A percentile compares a stretch with the other conserved stretches of the same genome.
Evolutionary conservation across 2,797 vertebrate genomes (phyloP).

Genomic region (Rachycentron canadum): DNA sequence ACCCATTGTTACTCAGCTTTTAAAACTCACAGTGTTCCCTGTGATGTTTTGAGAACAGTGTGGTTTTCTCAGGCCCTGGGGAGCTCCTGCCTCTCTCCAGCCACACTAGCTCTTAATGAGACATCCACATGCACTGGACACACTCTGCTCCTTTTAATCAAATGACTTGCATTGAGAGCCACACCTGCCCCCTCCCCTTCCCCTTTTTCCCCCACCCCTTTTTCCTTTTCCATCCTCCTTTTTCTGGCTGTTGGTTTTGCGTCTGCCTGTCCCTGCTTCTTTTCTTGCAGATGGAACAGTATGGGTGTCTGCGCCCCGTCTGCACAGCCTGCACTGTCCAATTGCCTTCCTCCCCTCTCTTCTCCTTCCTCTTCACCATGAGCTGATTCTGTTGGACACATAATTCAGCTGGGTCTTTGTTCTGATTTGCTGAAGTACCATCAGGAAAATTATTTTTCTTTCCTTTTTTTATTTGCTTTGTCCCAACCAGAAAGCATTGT

Average conservation of each 20-base stretch:
- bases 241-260: constrained; percentile 34
- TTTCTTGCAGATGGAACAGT: constrained; percentile 22
- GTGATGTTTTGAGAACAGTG: constrained; percentile 85
- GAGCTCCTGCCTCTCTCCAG: constrained; percentile 78
- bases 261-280: constrained; percentile 39
- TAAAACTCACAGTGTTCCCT: constrained; percentile 79
- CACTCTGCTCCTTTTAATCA: constrained; percentile 81
- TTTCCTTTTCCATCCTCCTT: constrained; percentile 40
- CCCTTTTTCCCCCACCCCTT: constrained; percentile 14
- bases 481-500: background rate
- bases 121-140: constrained; percentile 82
- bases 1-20: constrained; percentile 61
- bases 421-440: constrained; percentile 11
- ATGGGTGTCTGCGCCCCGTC: constrained; percentile 18
- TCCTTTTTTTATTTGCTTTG: background rate
- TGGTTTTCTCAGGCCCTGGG: constrained; percentile 83
- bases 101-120: constrained; percentile 79
- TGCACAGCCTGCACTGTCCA: constrained; percentile 26
- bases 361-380: constrained; percentile 9
- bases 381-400: background rate
- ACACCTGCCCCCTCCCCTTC: constrained; percentile 57
- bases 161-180: constrained; percentile 81
- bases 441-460: constrained; percentile 19
- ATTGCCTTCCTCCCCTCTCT: constrained; percentile 2
- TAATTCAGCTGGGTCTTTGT: constrained; percentile 7